Evolutionary conservation across 2,113 vertebrate genomes (phyloP), one percentile per base, ranked within the genome.

Genomic region (Microtus montanus): DNA sequence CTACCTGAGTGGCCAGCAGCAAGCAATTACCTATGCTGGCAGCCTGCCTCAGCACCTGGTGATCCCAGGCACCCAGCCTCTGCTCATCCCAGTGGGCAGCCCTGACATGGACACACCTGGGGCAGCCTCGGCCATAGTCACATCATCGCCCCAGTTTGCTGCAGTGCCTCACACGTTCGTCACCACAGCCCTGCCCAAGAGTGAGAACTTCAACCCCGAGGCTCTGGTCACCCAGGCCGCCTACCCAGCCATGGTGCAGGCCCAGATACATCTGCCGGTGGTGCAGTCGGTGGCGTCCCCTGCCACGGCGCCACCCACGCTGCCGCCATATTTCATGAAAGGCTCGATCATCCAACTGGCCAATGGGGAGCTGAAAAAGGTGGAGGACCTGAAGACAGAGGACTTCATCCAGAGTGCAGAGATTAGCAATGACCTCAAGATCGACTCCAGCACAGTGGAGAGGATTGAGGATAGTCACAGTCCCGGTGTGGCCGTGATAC

Each of bases 381-480:
- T 99, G 92, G 99, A 99, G 98, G 99, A 99, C 97, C 98, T 99
- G 87, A 99, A 99, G 98, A 99, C 99, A 0, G 99, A 99, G 96
- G 99, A 99, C 98, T 99, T 99, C 98, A 99, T 99, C 93, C 99
- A 99, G 98, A 99, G 99, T 0, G 99, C 99, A 0, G 99, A 99
- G 98, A 99, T 99, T 80, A 99, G 99, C 99, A 99, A 96, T 0
- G 99, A 99, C 97, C 99, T 99, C 97, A 99, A 99, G 98, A 99
- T 99, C 80, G 99, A 99, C 98, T 99, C 99, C 63, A 99, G 99
- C 98, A 99, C 99, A 0, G 99, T 99, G 98, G 99, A 99, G 98
- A 98, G 99, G 95, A 99, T 99, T 2, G 99, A 99, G 78, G 99
- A 99, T 92, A 99, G 99, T 98, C 99, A 98, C 98, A 98, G 98